Conservation (phyloP, 2,888 invertebrate species). For the Brachylomia viminalis region DNA sequence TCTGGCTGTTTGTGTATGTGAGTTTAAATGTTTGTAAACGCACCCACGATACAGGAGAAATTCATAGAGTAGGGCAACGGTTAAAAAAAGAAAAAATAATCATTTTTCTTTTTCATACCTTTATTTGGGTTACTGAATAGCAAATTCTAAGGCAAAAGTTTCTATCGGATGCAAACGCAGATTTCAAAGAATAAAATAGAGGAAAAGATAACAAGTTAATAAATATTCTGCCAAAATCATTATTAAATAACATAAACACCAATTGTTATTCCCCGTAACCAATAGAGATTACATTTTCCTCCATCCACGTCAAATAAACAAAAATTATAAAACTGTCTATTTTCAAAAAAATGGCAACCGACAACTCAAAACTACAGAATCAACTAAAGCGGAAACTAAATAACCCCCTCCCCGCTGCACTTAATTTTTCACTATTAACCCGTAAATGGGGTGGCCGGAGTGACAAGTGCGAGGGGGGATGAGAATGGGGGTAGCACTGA, state of each 20-base stretch:
- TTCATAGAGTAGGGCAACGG: too few species aligned
- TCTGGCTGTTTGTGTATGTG: too few species aligned
- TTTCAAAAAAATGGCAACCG: conserved; percentile 16
- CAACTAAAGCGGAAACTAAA: conserved; percentile 40
- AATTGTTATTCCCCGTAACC: conserved; percentile 13
- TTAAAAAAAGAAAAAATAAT: too few species aligned
- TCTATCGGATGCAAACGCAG: neutral
- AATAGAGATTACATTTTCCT: conserved; percentile 33
- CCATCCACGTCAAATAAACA: conserved; percentile 32
- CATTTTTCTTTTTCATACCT: too few species aligned
- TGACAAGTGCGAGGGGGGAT: conserved; percentile 66
- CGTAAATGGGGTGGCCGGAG: conserved; percentile 66
- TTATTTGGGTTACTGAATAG: neutral
- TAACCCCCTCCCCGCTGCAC: conserved; percentile 54
- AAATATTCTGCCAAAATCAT: conserved; percentile 19
- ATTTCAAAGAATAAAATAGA: neutral
- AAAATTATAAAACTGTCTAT: conserved; percentile 35
- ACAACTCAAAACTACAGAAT: conserved; percentile 45
- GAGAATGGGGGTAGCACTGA: conserved; percentile 51
- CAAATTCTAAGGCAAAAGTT: neutral
- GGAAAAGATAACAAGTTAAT: conserved; percentile 19
- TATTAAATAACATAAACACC: conserved; percentile 10
- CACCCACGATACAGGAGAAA: too few species aligned
- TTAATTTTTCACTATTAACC: conserved; percentile 69
- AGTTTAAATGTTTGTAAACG: too few species aligned